phyloP scores from a whole-genome alignment of 2,797 vertebrate species.

The Gorsachius magnificus region DNA sequence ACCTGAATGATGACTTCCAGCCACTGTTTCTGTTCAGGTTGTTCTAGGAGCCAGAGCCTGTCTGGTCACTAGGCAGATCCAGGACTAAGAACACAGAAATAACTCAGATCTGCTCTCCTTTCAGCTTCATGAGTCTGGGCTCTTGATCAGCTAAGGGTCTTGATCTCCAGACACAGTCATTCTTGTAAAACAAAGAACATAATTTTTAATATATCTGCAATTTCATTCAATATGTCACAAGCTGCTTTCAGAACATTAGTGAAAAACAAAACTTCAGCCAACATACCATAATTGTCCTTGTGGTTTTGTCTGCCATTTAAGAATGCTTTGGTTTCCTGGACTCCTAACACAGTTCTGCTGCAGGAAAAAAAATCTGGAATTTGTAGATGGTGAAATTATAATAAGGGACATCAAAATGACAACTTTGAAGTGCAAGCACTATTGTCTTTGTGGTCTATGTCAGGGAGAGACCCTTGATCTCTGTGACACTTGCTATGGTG shows the following conservation, averaged over 20 bases:
- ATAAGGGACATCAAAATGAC: neutral
- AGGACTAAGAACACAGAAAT: neutral
- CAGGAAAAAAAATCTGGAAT: neutral
- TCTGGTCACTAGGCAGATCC: neutral
- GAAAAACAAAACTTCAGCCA: neutral
- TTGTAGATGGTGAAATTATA: neutral
- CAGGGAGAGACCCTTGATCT: neutral
- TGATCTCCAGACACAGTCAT: neutral
- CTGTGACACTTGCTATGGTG: neutral
- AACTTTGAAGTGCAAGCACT: accelerated
- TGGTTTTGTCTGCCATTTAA: neutral
- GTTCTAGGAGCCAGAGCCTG: neutral
- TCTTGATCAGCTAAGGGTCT: neutral
- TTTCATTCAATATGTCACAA: neutral
- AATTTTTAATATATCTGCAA: neutral
- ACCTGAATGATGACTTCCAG: neutral
- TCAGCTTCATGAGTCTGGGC: neutral
- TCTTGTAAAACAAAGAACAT: neutral
- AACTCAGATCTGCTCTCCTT: neutral
- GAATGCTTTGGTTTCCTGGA: neutral
- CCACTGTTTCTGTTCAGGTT: neutral
- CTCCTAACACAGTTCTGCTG: neutral
- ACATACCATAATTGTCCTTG: neutral
- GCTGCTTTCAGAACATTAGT: neutral
- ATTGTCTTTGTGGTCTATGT: neutral